phyloP scores from a whole-genome alignment of 2,888 invertebrate genomes.

The Frankliniella intonsa region DNA sequence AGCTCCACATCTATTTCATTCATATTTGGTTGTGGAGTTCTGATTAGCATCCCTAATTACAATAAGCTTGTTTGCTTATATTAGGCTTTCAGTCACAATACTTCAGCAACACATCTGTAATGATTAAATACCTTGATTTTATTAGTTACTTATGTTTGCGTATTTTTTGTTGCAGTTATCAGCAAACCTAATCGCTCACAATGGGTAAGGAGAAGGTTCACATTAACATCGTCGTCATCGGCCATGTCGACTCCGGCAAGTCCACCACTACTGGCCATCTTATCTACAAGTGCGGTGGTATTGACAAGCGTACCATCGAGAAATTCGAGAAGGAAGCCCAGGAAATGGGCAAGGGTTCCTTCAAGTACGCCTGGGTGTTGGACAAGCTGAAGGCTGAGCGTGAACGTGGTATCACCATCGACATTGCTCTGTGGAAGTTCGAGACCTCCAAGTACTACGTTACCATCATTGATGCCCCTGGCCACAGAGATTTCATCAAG shows the following conservation, averaged over 20 bases:
- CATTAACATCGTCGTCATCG: slow-evolving; percentile 98
- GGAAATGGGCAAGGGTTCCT: slow-evolving; percentile 99
- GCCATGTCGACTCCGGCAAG: slow-evolving; percentile 98
- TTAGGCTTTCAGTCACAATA: too few species aligned
- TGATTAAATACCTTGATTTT: too few species aligned
- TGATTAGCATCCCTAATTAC: too few species aligned
- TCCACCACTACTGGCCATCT: slow-evolving; percentile 96
- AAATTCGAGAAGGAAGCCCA: slow-evolving; percentile 99
- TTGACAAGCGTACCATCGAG: slow-evolving; percentile 99
- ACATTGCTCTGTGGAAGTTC: slow-evolving; percentile 98
- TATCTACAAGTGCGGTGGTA: slow-evolving; percentile 99
- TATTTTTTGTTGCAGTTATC: slow-evolving; percentile 11
- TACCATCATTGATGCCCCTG: slow-evolving; percentile 99
- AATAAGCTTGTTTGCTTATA: too few species aligned
- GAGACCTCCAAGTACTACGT: slow-evolving; percentile 94
- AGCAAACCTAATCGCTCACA: slow-evolving; percentile 38
- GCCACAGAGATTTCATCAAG: slow-evolving; percentile 99
- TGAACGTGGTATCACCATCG: slow-evolving; percentile 99
- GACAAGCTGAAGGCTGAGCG: slow-evolving; percentile 99
- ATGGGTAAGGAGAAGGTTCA: slow-evolving; percentile 98
- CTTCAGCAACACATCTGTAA: too few species aligned
- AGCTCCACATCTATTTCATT: too few species aligned
- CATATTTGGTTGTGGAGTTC: too few species aligned
- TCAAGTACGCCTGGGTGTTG: slow-evolving; percentile 99
- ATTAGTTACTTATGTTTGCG: not conserved